A percentile compares a stretch with the other conserved stretches of the same genome.
phyloP scores from a whole-genome alignment of 2,797 vertebrate genomes.

The Oreochromis grahami region DNA sequence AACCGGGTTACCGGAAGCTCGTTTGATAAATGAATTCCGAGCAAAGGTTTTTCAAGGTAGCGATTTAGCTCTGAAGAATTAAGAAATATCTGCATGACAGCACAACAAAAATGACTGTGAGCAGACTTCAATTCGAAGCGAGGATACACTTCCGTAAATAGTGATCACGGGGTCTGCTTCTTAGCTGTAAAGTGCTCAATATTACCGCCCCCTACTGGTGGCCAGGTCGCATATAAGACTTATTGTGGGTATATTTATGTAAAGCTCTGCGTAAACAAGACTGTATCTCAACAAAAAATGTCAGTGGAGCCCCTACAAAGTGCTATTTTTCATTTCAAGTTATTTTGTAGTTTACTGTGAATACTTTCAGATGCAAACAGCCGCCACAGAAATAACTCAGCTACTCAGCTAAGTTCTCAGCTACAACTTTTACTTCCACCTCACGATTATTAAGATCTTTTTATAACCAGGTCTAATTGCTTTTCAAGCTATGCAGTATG shows the following conservation, averaged over 20 bases:
- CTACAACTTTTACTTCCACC: neutral
- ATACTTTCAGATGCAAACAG: neutral
- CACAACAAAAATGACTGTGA: neutral
- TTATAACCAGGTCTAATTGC: neutral
- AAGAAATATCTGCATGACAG: neutral
- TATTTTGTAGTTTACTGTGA: neutral
- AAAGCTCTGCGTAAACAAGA: neutral
- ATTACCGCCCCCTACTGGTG: conserved; percentile 2
- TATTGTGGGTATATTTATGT: neutral
- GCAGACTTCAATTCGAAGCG: too few relatives aligned
- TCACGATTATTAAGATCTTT: too few relatives aligned
- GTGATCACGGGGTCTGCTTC: neutral
- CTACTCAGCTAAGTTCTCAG: neutral
- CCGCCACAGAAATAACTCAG: neutral
- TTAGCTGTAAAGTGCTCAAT: neutral
- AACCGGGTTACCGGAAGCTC: neutral
- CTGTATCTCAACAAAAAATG: neutral
- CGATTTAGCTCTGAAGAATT: too few relatives aligned
- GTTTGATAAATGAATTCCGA: neutral
- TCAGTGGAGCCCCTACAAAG: neutral
- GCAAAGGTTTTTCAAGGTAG: neutral
- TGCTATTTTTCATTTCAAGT: neutral
- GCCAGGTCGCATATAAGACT: neutral
- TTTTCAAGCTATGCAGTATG: neutral
- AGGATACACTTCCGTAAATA: conserved; percentile 62